phyloP scores from a whole-genome alignment of 2,113 vertebrate species.

The Peucedramus taeniatus region DNA sequence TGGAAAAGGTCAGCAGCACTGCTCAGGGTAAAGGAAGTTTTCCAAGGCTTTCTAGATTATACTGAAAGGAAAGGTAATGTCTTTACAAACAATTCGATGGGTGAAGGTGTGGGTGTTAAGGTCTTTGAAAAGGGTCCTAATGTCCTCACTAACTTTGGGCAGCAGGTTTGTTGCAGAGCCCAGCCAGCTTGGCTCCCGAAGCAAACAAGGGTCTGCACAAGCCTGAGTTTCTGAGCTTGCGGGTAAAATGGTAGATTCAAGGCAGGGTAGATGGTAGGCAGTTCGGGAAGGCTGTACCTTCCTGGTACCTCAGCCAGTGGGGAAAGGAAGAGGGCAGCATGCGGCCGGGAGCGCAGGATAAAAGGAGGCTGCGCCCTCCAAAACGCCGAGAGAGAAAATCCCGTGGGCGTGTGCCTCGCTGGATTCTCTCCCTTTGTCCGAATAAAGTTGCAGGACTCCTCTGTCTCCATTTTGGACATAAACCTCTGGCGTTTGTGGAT shows the following conservation, averaged over 20 bases:
- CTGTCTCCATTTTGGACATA: not conserved
- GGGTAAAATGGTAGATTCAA: not conserved
- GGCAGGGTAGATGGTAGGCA: accelerated
- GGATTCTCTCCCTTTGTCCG: accelerated
- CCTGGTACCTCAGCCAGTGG: not conserved
- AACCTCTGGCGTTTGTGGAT: not conserved
- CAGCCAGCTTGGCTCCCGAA: not conserved
- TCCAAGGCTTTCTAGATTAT: not conserved
- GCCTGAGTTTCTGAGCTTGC: not conserved
- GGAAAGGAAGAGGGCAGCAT: not conserved
- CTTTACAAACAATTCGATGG: not conserved
- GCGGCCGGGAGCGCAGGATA: accelerated
- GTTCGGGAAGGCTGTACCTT: not conserved
- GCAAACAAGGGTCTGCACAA: not conserved
- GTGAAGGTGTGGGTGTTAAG: not conserved
- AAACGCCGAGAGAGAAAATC: not conserved
- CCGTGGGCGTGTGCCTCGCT: accelerated
- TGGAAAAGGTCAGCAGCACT: not conserved
- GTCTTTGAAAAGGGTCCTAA: not conserved
- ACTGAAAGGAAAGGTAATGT: not conserved
- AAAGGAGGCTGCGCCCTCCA: accelerated
- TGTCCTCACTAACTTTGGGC: not conserved
- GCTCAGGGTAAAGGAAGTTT: not conserved
- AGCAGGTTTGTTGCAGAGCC: not conserved
- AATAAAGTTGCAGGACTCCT: not conserved